Base-by-base conservation (phyloP, 2,113 vertebrate genomes). In the Seriola aureovittata region DNA sequence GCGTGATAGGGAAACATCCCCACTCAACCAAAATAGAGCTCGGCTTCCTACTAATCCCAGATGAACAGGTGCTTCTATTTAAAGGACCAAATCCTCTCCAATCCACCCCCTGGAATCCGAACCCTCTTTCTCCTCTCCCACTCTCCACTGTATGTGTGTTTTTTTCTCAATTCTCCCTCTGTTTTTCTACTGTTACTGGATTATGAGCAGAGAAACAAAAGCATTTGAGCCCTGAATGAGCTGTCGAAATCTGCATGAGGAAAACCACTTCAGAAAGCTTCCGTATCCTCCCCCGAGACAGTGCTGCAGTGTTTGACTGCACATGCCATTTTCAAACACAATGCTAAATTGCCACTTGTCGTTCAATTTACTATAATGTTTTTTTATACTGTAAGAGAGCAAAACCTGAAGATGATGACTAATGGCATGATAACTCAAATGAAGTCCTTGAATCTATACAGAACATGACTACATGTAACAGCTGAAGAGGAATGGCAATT, bases 21-120 rank as follows among this genome's bases (percentile, higher is more conserved):
- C 62, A 69, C 69, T 58, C 58, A 78, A 86, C 86, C 69, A 88
- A 93, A 95, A 95, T 94, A 94, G 92, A 89, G 88, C 80, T 64
- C 42, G 67, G 85, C 92, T 91, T 91, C 87, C 88, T 74, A 78
- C 86, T 95, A 95, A 95, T 95, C 95, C 93, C 82, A 90, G 88
- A 88, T 90, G 90, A 95, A 95, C 95, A 95, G 94, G 94, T 94
- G 93, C 71, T 93, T 88, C 95, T 95, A 96, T 95, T 94, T 94
- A 93, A 88, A 93, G 93, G 84, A 75, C 67, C 82, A 95, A 95
- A 95, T 96, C 94, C 94, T 91, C 76, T 90, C 69, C 93, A 92
- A 91, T 93, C 90, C 93, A 87, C 84, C 81, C 85, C 52, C 34
- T 82, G 90, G 89, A 88, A 89, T 93, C 85, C 67, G 76, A 86